A percentile compares a stretch with the other conserved stretches of the same genome.
Evolutionary conservation across 2,113 vertebrate species (phyloP).

Genomic region (Piprites chloris): DNA sequence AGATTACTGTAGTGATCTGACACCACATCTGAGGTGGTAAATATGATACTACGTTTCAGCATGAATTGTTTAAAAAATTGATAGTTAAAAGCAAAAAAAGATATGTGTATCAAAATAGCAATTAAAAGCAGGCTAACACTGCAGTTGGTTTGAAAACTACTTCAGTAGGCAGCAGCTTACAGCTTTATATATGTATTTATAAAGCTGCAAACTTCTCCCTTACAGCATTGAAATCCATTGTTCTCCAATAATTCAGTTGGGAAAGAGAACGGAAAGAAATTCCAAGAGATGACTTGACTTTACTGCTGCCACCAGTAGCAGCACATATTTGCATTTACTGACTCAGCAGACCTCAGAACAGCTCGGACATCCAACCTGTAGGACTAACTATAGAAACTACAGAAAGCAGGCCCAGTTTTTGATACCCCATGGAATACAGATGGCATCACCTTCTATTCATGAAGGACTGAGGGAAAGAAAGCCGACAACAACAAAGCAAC

Average conservation of each 20-base stretch:
- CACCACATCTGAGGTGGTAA: not conserved
- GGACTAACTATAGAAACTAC: not conserved
- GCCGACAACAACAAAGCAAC: not conserved
- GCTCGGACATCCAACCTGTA: not conserved
- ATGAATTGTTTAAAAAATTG: not conserved
- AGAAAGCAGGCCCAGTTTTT: not conserved
- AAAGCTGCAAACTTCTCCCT: not conserved
- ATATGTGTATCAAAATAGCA: not conserved
- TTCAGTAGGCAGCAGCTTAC: not conserved
- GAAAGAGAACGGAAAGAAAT: not conserved
- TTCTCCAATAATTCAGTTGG: not conserved
- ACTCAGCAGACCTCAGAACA: not conserved
- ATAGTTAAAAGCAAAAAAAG: not conserved
- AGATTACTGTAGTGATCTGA: not conserved
- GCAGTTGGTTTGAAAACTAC: not conserved
- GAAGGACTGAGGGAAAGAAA: not conserved
- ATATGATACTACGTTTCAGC: not conserved
- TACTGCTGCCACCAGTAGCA: not conserved
- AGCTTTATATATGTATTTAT: not conserved
- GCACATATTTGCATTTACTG: rapidly evolving
- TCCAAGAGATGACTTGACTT: not conserved
- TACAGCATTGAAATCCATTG: not conserved
- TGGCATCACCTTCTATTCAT: not conserved
- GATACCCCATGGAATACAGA: rapidly evolving
- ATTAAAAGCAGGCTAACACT: not conserved